These are phyloP conservation scores for Fulica atra DNA, from an alignment of 2,113 vertebrate species.

Conservation along the genomic window DNA sequence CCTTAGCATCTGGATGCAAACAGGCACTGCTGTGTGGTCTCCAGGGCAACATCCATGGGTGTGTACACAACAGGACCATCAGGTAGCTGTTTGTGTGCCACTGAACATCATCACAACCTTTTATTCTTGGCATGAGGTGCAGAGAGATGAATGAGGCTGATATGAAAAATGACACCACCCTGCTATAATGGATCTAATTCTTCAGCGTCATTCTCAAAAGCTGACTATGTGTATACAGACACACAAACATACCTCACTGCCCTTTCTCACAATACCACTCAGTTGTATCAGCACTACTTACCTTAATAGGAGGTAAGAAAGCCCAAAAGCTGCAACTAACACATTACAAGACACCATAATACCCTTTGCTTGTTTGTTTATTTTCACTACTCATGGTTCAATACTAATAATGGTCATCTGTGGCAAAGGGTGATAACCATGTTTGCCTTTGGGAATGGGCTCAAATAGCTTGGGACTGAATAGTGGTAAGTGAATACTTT, in stretches of 20 bases:
- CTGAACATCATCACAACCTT: constrained; percentile 30
- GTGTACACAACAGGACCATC: constrained; percentile 59
- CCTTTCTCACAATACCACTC: neutral
- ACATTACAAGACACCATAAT: neutral
- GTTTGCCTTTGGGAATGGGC: neutral
- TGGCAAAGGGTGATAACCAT: neutral
- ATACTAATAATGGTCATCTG: neutral
- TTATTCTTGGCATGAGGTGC: constrained; percentile 21
- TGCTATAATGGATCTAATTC: constrained; percentile 26
- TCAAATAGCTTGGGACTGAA: neutral
- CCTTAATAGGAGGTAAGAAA: neutral
- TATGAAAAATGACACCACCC: constrained; percentile 57
- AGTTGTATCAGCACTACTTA: neutral
- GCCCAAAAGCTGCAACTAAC: neutral
- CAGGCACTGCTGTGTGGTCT: neutral
- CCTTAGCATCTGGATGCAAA: neutral
- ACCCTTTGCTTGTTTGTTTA: neutral
- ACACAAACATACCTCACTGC: neutral
- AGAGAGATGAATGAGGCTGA: constrained; percentile 44
- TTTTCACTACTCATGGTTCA: neutral
- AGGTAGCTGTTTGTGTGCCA: constrained; percentile 39
- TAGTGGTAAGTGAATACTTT: neutral
- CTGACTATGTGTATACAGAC: neutral
- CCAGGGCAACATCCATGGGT: neutral
- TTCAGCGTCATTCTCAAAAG: constrained; percentile 27